phyloP scores from a whole-genome alignment of 2,797 vertebrate species.

The Heteromormyrus szaboi region DNA sequence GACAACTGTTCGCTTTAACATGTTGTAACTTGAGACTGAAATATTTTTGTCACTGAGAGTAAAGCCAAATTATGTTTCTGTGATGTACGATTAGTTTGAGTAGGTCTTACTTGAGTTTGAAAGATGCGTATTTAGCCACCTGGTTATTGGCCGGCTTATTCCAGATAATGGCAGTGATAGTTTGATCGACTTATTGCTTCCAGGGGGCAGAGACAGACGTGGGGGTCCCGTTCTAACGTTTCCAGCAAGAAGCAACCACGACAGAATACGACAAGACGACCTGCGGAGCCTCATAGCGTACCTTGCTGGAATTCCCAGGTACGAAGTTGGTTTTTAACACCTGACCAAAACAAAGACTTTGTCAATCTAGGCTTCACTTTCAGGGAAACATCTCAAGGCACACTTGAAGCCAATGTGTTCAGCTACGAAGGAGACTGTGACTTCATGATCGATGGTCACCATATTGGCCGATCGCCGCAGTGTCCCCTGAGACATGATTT shows the following conservation, averaged over 20 bases:
- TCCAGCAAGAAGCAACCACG: conserved; percentile 95
- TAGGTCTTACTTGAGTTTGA: not conserved
- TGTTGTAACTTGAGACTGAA: not conserved
- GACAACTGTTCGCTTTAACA: not conserved
- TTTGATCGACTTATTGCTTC: not conserved
- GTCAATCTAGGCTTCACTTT: not conserved
- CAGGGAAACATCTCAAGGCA: not conserved
- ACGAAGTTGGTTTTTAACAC: conserved; percentile 11
- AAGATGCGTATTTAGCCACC: not conserved
- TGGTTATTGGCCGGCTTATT: not conserved
- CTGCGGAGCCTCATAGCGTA: conserved; percentile 91
- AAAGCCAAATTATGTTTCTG: not conserved
- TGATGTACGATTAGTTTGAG: not conserved
- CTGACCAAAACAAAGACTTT: not conserved
- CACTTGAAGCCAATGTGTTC: not conserved
- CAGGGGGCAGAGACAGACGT: conserved; percentile 94
- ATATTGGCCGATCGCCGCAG: not conserved
- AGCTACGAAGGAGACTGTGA: not conserved
- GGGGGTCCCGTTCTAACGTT: conserved; percentile 95
- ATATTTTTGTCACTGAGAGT: not conserved
- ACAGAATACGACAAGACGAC: conserved; percentile 97
- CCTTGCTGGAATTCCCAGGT: conserved; percentile 94
- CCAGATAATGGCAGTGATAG: not conserved
- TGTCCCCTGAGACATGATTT: not conserved
- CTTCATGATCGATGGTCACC: not conserved